These are phyloP conservation scores for Hydra vulgaris DNA, from an alignment of 30 jellyfish, hydroid and myxozoan species.

Conservation along the genomic window DNA sequence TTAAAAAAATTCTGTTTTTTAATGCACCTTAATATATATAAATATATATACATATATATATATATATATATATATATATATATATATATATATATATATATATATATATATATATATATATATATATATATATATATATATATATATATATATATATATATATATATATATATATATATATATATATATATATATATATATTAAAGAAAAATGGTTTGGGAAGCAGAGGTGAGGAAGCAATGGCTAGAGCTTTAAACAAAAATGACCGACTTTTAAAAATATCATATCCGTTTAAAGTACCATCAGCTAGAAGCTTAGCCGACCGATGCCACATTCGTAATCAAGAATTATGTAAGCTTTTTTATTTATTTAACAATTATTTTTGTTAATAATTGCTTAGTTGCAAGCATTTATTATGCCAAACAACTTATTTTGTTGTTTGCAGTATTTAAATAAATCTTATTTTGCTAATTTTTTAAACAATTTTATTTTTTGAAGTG, in stretches of 20 bases:
- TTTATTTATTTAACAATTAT: not conserved
- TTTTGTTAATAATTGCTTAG: not conserved
- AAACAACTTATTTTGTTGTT: too few relatives aligned
- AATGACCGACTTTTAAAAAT: conserved; percentile 25
- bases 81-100: too few relatives aligned
- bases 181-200: not conserved
- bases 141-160: too few relatives aligned
- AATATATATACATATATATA: too few relatives aligned
- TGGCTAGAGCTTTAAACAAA: conserved; percentile 34
- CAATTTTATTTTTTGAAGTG: not conserved
- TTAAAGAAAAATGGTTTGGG: conserved; percentile 33
- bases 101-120: too few relatives aligned
- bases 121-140: too few relatives aligned
- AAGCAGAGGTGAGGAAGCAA: conserved; percentile 38
- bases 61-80: too few relatives aligned
- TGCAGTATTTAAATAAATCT: too few relatives aligned
- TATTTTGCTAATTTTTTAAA: not conserved
- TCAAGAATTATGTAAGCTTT: conserved; percentile 22
- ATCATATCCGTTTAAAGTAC: conserved; percentile 33
- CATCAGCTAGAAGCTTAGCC: conserved; percentile 36
- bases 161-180: too few relatives aligned
- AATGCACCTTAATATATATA: too few relatives aligned
- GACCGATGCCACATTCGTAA: conserved; percentile 35
- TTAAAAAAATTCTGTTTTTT: too few relatives aligned
- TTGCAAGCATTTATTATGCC: not conserved